Base-by-base conservation (phyloP, 2,888 invertebrate species). In the Folsomia manolachei region DNA sequence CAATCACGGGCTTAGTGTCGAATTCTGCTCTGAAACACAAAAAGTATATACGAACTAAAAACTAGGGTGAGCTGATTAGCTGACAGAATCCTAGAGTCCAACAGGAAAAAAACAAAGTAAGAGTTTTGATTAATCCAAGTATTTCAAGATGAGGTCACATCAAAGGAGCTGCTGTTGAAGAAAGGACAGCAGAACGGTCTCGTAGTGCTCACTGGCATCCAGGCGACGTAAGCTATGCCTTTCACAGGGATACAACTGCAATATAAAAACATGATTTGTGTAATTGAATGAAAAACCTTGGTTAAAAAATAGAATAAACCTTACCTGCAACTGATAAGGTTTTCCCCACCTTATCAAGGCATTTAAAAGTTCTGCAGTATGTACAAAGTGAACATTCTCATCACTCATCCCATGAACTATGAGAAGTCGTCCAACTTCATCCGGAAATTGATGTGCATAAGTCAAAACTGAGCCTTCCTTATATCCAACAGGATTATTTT, bases 341-440 rank as follows among this genome's bases (percentile, higher is more conserved):
- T 99, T 99, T 76, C 97, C 96, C n/a, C 92, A 91, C 80, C 92
- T 90, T 71, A 97, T 90, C 75, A 99, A 88, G 71, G 92, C 91
- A 77, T 93, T 92, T 25, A 99, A 90, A 74, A 99, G 86, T 80
- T 93, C 91, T 81, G 93, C 94, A 18, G 97, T 96, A 85, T 99
- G 99, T 81, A 91, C 91, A 85, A 99, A 98, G 84, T 99, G 99
- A 0, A 99, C 99, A 84, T 99, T 99, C 85, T 99, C 99, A 84
- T 99, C 99, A 71, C 96, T 95, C 75, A 98, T 86, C 1, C 99
- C 99, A 84, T 99, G 99, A 80, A 98, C 94, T 53, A 99, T 93
- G 21, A 99, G 86, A 51, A 97, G 89, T 82, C 79, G 67, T 64
- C 88, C 90, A 87, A 85, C 94, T 92, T 95, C 93, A 83, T 96